Base-by-base conservation (phyloP, 37 sponge, comb jelly and placozoan genomes). In the Spongilla lacustris region DNA sequence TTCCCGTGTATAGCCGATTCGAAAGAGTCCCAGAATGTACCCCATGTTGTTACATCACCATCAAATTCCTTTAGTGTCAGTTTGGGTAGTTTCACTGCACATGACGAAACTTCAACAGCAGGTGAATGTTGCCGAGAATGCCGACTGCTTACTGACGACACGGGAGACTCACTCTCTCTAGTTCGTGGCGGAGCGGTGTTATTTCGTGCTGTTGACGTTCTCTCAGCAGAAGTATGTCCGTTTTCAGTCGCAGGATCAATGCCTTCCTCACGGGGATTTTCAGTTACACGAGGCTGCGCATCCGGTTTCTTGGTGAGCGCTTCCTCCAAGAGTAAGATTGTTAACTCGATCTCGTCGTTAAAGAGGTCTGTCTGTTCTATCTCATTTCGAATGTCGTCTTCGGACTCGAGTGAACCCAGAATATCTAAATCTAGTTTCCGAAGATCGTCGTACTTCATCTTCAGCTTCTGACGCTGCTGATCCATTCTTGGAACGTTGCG, bases 21-120 rank as follows among this genome's bases (percentile, higher is more conserved):
- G 12, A 73, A 83, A 4, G 83, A 73, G 50, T 83, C 83, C 83
- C 83, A 83, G 38, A 83, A 83, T 48, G 83, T 83, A 48, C 74
- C 72, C 83, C 83, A 83, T 27, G 4, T 58, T 25, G 83, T 58
- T 21, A 83, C 34, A 48, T 83, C 83, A 46, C 46, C 46, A 46
- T 46, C 46, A 46, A 46, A 46, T 46, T 46, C 46, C 79, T 46
- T 78, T 50, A 78, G 58, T 4, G 26, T 27, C 79, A 78, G 30
- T 50, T 78, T 78, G 26, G 79, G 79, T 24, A 37, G 50, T 28
- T 35, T 46, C n/a, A n/a, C n/a, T n/a, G 28, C 34, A 29, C 31
- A 29, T 74, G 23, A 33, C 46, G 46, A 46, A 46, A 46, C 46
- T 46, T 46, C 46, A 10, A 10, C 46, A 46, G 46, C 46, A 46